Base-by-base conservation (phyloP, 1,140 invertebrate genomes). In the Ceratina calcarata region DNA sequence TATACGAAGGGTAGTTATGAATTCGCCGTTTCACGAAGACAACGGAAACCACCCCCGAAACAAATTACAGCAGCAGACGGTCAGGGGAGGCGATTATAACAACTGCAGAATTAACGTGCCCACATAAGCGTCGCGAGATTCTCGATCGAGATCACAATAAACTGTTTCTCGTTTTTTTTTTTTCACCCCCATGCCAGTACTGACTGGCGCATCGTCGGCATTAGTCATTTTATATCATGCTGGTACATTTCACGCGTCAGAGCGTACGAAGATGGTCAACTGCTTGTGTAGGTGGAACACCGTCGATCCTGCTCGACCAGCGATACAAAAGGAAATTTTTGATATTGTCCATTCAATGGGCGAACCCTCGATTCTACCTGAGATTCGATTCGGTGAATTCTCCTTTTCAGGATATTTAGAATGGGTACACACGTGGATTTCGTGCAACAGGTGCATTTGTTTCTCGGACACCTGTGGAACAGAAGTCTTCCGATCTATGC, bases 161-260 rank as follows among this genome's bases (percentile, higher is more conserved):
- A 78, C 49, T 45, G 45, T 72, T 45, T 7, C 37, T 73, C 24
- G n/a, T 67, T 22, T 64, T 16, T 18, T 24, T 49, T 45, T 58
- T 51, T 72, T 49, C 78, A 74, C 78, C 78, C 78, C 62, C 78
- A 80, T 80, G 64, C n/a, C 51, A 60, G 67, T 15, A 49, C 12
- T 13, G 12, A 16, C 64, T 16, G 18, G 18, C 49, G 12, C n/a
- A 16, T 13, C 55, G 3, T 57, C 55, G 55, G 55, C 20, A 67
- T 80, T 80, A 80, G 78, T 80, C 78, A 80, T 32, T 72, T 74
- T 45, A 45, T 80, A 66, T 74, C 78, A 80, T 80, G 78, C 53
- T 80, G 78, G 78, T 80, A 74, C 24, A 67, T 80, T 80, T 66
- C 71, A 80, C 78, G 71, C 62, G 45, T 66, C 64, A 74, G 58